phyloP scores from a whole-genome alignment of 2,888 invertebrate genomes.

The Mythimna loreyi region DNA sequence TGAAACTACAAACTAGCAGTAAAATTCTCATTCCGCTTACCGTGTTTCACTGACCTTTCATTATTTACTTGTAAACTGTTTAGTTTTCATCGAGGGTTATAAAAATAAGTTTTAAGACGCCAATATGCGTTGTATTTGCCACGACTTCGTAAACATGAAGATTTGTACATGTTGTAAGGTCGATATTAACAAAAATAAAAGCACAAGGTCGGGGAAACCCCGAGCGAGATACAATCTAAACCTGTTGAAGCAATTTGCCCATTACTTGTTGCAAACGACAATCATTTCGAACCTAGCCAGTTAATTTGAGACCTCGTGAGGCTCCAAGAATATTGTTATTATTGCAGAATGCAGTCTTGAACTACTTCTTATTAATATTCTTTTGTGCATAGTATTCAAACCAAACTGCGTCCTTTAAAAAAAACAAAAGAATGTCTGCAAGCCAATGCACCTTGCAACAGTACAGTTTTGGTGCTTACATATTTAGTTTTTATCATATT shows the following conservation, averaged over 20 bases:
- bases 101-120: constrained; percentile 38
- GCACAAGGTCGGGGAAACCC: constrained; percentile 71
- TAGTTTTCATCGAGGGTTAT: constrained; percentile 30
- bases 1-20: constrained; percentile 18
- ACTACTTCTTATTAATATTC: constrained; percentile 32
- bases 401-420: neutral
- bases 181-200: constrained; percentile 49
- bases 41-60: constrained; percentile 38
- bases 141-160: constrained; percentile 46
- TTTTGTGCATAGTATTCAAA: neutral
- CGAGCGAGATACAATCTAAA: constrained; percentile 58
- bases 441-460: constrained; percentile 1
- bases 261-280: constrained; percentile 31
- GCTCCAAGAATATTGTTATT: constrained; percentile 42
- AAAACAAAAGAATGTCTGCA: constrained; percentile 14
- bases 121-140: constrained; percentile 18
- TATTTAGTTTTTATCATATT: neutral
- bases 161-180: constrained; percentile 39
- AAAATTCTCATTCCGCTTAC: constrained; percentile 37
- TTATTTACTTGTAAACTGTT: constrained; percentile 42
- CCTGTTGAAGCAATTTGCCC: constrained; percentile 45
- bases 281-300: constrained; percentile 20
- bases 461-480: neutral
- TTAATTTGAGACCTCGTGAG: constrained; percentile 35
- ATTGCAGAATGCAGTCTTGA: constrained; percentile 45